Evolutionary conservation across 2,888 invertebrate species (phyloP), one percentile per base, ranked within the genome.

Genomic region (Mesorhabditis spiculigera): DNA sequence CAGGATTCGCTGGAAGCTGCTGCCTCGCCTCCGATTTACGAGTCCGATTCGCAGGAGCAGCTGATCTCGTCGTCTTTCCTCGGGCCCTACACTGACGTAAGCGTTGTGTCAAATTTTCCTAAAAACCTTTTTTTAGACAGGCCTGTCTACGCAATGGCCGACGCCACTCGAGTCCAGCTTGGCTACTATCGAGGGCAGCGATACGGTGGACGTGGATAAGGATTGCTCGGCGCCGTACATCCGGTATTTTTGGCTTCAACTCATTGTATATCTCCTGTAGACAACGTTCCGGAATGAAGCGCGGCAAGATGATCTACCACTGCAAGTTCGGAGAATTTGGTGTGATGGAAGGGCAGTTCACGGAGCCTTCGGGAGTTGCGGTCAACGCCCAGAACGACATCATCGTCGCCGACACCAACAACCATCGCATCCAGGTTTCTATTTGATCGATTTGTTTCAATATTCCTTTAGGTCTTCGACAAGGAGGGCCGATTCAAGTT

Each of bases 291-390:
- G 95, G 97, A 89, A 95, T 98, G 81, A 96, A 97, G 87, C 91
- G 98, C 50, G 96, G 96, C 87, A 98, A 98, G 88, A 99, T 98
- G 97, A 97, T 96, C 83, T 98, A 98, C 87, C 96, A 97, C 86
- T 97, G 97, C 90, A 97, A 97, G 68, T 98, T 99, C 87, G 98
- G 98, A 4, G 98, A 99, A 87, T 99, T 97, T 85, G 98, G 98
- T 5, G 95, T 96, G 0, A 81, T 86, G 76, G 86, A 87, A 71
- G 84, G 83, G 10, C 98, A 99, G 87, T 99, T 99, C 87, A 98
- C 98, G 0, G 98, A 99, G 87, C 98, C 98, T 0, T 95, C 95
- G 81, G 98, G 98, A n/a, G 98, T 98, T 6, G 96, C 97, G 3
- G 97, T 98, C 4, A 97, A 97, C 88, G 96, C 95, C 43, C 82